Conservation (phyloP, 2,888 invertebrate genomes). For the Cheiracanthium punctorium region DNA sequence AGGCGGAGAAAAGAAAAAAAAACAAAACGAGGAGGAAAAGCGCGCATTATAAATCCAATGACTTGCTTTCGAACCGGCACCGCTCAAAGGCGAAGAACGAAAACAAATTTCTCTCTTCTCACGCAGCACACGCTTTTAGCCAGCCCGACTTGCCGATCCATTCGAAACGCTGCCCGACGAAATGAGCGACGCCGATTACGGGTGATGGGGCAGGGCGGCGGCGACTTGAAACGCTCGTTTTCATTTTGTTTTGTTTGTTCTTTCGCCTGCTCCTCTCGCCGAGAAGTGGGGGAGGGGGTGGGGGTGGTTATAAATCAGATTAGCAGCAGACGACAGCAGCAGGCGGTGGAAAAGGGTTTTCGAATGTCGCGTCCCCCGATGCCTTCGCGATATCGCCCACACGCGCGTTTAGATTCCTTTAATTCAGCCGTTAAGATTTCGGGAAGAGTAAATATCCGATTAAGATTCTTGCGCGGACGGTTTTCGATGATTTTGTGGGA, state of each 20-base stretch:
- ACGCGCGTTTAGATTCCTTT: neutral
- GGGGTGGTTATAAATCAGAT: slow-evolving; percentile 59
- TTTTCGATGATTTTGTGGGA: neutral
- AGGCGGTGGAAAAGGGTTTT: neutral
- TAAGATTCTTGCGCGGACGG: neutral
- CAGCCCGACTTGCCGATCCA: neutral
- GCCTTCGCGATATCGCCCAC: neutral
- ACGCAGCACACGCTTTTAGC: neutral
- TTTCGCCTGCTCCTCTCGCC: no score
- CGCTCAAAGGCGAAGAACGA: neutral
- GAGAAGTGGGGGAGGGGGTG: slow-evolving; percentile 18
- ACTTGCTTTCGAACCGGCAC: neutral
- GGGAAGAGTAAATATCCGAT: slow-evolving; percentile 18
- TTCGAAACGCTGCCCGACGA: neutral
- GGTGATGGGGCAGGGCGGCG: slow-evolving; percentile 1
- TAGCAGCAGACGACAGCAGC: slow-evolving; percentile 26
- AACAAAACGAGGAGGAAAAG: neutral
- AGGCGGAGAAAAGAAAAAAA: neutral
- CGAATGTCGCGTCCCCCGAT: neutral
- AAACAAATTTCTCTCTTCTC: neutral
- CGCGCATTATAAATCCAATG: neutral
- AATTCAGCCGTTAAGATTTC: neutral
- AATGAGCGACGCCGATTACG: slow-evolving; percentile 14
- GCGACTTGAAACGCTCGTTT: slow-evolving; percentile 48
- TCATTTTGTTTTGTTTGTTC: slow-evolving; percentile 33